Base-by-base conservation (phyloP, 1,140 invertebrate species). In the Gonatopus flavifemur region DNA sequence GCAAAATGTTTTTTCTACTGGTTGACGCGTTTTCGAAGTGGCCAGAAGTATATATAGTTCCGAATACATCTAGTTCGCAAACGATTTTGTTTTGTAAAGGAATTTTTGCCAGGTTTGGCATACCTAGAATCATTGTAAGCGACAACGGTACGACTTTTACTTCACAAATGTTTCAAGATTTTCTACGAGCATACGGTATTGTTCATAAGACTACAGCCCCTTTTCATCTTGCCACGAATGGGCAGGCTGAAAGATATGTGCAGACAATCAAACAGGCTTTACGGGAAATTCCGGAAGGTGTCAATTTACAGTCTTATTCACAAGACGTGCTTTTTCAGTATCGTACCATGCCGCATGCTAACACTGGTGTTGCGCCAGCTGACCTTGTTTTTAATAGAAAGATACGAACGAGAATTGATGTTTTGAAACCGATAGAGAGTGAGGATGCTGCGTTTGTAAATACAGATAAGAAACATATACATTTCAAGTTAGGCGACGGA, bases 21-120 rank as follows among this genome's bases (percentile, higher is more conserved):
- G 62, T 77, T 2, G 79, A 81, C 59, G 48, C 72, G 1, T 72
- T 15, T 10, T 37, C n/a, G n/a, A n/a, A n/a, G n/a, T 44, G 18
- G 32, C 16, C 43, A 0, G 33, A 36, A 16, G 41, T 44, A 13
- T 28, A 7, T 3, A 37, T 28, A 10, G 30, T 31, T 10, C 13
- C 8, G 3, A 28, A 44, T 22, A 44, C 39, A 9, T 30, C 25
- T 2, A 25, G 30, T n/a, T 9, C 31, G 1, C 31, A 18, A 0
- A 44, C 19, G 2, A 45, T 51, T 19, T 19, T 36, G 16, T 21
- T 36, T 16, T 51, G 41, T 21, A n/a, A 16, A 2, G 18, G 38
- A 31, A 39, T 44, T 18, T 51, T 51, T 16, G 35, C 18, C 4
- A 51, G 12, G 22, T 51, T 42, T 6, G 30, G 32, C 0, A 33